Evolutionary conservation across 2,113 vertebrate species (phyloP), one percentile per base, ranked within the genome.

Genomic region (Suricata suricatta): DNA sequence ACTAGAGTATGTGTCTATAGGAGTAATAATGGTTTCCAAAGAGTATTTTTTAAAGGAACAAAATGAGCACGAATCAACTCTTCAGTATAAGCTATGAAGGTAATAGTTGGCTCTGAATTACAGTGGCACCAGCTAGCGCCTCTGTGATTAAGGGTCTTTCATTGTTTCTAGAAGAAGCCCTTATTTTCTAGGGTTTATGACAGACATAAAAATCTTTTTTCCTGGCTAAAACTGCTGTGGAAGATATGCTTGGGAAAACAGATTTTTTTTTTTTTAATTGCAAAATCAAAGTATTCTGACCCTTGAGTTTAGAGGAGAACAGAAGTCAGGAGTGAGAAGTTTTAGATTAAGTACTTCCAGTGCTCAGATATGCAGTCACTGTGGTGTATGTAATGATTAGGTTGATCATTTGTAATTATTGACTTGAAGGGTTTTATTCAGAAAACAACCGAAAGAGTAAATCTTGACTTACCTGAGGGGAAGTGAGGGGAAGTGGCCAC

Each of bases 1-100:
- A 94, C 84, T 98, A 98, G 97, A 98, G 96, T 98, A 97, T 99
- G 98, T 99, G 99, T 99, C 98, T 98, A 98, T 98, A 98, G 98
- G 98, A 99, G 97, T 97, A 98, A 98, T 98, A 98, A 98, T 98
- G 98, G 98, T 99, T 99, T 99, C 99, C 99, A 99, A 99, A 99
- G 99, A 99, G 98, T 99, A 98, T 99, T 99, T 99, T 98, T 99
- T 98, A 99, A 98, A 98, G 98, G 98, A 99, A 98, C 98, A 99
- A 99, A 98, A 97, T 81, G 98, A 98, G 98, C 97, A 96, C 98
- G 98, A 99, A 99, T 99, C 98, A 98, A 98, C 97, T 97, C 96
- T 98, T 96, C 95, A 97, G 47, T 99, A 99, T 99, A 99, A 99
- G 99, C 99, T 99, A 99, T 98, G 98, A 99, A 98, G 74, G 98